Percentiles rank a stretch among this genome's conserved stretches.
phyloP scores from a whole-genome alignment of 2,797 vertebrate species.

The Melanotaenia pygmaea region DNA sequence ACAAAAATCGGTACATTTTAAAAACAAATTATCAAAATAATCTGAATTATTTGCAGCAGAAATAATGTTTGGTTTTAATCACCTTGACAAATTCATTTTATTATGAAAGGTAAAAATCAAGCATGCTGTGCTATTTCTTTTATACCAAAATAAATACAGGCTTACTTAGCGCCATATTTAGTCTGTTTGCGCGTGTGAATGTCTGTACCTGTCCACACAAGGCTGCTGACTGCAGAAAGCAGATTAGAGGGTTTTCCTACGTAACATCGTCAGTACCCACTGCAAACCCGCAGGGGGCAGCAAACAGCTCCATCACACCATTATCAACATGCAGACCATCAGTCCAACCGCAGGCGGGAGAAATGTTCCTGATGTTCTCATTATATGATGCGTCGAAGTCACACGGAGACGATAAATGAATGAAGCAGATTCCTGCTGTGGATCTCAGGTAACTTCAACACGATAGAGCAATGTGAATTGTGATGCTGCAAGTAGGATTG shows the following conservation, averaged over 20 bases:
- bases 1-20: neutral
- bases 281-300: constrained; percentile 64
- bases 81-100: neutral
- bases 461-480: neutral
- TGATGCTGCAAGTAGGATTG: constrained; percentile 2
- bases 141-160: constrained; percentile 37
- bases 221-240: constrained; percentile 50
- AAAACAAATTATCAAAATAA: too few species aligned
- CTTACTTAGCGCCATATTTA: constrained; percentile 53
- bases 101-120: neutral
- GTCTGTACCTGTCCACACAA: neutral
- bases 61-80: neutral
- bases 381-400: constrained; percentile 23
- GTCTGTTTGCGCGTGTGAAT: neutral
- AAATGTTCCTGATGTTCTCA: constrained; percentile 14
- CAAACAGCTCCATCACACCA: constrained; percentile 46
- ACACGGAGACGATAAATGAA: constrained; percentile 1
- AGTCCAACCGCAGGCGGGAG: constrained; percentile 17
- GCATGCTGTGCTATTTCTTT: neutral
- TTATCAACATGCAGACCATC: constrained; percentile 21
- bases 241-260: constrained; percentile 59
- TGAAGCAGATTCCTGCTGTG: neutral
- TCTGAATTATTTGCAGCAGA: too few species aligned
- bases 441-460: constrained; percentile 11
- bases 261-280: constrained; percentile 23